Evolutionary conservation across 1,140 invertebrate species (phyloP).

Genomic region (Bombus waltoni): DNA sequence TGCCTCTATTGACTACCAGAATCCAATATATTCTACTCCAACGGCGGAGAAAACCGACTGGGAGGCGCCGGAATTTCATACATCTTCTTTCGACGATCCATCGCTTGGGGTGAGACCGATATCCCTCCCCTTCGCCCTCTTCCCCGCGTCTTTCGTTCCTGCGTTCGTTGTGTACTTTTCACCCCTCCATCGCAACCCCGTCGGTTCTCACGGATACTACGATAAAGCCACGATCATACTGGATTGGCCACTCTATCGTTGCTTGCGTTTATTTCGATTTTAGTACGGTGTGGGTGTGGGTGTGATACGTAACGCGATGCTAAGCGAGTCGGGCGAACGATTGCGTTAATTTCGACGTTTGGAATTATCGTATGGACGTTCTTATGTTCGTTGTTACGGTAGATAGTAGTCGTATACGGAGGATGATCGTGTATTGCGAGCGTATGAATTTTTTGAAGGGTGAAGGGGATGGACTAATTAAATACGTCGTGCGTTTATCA

Average conservation of each 20-base stretch:
- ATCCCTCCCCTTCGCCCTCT: slow-evolving; percentile 58
- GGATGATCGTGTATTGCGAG: no score
- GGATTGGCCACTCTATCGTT: slow-evolving; percentile 66
- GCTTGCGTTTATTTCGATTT: slow-evolving; percentile 51
- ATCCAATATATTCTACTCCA: slow-evolving; percentile 82
- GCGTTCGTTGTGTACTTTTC: slow-evolving; percentile 29
- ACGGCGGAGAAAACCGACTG: slow-evolving; percentile 80
- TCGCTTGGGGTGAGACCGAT: slow-evolving; percentile 62
- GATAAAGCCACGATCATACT: slow-evolving; percentile 72
- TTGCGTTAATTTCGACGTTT: not conserved
- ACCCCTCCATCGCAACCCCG: slow-evolving; percentile 36
- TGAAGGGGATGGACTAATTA: not conserved
- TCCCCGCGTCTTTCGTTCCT: slow-evolving; percentile 11
- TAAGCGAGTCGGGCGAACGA: slow-evolving; percentile 20
- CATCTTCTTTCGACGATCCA: slow-evolving; percentile 79
- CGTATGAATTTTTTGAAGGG: not conserved
- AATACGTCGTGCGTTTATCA: not conserved
- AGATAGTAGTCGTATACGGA: no score
- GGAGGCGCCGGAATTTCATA: slow-evolving; percentile 82
- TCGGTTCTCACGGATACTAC: slow-evolving; percentile 65
- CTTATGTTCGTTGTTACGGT: no score
- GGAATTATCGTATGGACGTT: not conserved
- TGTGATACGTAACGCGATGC: not conserved
- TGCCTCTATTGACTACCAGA: slow-evolving; percentile 82
- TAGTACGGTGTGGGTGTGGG: not conserved